Evolutionary conservation across 2,797 vertebrate genomes (phyloP), one percentile per base, ranked within the genome.

Genomic region (Otolemur crassicaudatus): DNA sequence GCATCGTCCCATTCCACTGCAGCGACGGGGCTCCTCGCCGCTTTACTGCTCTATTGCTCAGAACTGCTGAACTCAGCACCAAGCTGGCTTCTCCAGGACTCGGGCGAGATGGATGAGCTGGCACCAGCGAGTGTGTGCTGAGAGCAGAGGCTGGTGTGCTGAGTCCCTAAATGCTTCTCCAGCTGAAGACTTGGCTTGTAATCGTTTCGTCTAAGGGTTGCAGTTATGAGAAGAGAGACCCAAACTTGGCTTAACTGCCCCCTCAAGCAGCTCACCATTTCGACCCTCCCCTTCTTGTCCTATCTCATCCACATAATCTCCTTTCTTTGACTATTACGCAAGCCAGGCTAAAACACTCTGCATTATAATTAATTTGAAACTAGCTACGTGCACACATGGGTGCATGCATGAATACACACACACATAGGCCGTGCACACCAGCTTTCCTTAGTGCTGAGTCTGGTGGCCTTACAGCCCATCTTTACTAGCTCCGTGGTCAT

Each of bases 41-140:
- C 72, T 72, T 96, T 89, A 87, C 88, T 92, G 82, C 96, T 94
- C n/a, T 90, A 4, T 29, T 73, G 90, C 96, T 95, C 89, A 70
- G 65, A 96, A 93, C 56, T 95, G 95, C 96, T 96, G 96, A 96
- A 17, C 91, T 95, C 95, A 96, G 95, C 94, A 77, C 25, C 2
- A 29, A 56, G 19, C 83, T 70, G 1, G 40, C 69, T 65, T 94
- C 90, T 92, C 73, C 13, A 31, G 14, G 40, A 58, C 79, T 19
- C 10, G 0, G 29, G 58, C 22, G 79, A 72, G 90, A 94, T 23
- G 46, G 91, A 97, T 63, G 75, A 76, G 83, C 95, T 63, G 73
- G 89, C 94, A 73, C 25, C 56, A 0, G 6, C 29, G 3, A 53
- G 56, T 7, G 0, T 27, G 46, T 85, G 40, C 96, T 14, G 34